These are phyloP conservation scores for Colius striatus DNA, from an alignment of 2,113 vertebrate species.

Conservation along the genomic window DNA sequence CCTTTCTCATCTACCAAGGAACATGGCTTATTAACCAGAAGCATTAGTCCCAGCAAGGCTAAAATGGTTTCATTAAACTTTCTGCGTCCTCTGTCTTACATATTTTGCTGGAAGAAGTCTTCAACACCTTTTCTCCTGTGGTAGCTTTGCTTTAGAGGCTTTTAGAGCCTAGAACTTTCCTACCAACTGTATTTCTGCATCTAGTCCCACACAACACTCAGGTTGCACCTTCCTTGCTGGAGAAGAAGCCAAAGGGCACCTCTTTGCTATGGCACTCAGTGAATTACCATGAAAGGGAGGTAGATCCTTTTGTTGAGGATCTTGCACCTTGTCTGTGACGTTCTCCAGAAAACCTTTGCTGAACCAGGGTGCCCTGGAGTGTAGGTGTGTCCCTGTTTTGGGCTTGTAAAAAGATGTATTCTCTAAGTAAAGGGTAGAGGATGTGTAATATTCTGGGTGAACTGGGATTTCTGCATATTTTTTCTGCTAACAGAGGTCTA, in stretches of 20 bases:
- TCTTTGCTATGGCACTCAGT: neutral
- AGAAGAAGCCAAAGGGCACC: neutral
- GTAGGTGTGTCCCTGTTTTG: neutral
- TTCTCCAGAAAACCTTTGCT: neutral
- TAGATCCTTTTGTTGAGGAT: neutral
- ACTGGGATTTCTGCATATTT: neutral
- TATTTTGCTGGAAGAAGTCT: neutral
- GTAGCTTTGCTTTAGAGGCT: neutral
- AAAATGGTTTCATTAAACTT: neutral
- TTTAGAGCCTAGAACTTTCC: neutral
- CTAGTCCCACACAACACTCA: neutral
- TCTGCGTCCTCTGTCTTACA: neutral
- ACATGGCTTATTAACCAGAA: neutral
- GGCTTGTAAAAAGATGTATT: neutral
- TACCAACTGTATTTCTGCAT: neutral
- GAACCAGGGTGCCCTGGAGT: neutral
- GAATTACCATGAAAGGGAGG: neutral
- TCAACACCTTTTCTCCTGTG: neutral
- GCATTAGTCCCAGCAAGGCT: neutral
- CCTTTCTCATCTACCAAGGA: neutral
- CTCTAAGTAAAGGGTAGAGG: neutral
- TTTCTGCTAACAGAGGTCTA: neutral
- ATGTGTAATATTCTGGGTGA: neutral
- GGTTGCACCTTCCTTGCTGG: neutral
- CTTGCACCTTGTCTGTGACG: neutral